Evolutionary conservation across 1,140 invertebrate species (phyloP).

Genomic region (Phthorimaea operculella): DNA sequence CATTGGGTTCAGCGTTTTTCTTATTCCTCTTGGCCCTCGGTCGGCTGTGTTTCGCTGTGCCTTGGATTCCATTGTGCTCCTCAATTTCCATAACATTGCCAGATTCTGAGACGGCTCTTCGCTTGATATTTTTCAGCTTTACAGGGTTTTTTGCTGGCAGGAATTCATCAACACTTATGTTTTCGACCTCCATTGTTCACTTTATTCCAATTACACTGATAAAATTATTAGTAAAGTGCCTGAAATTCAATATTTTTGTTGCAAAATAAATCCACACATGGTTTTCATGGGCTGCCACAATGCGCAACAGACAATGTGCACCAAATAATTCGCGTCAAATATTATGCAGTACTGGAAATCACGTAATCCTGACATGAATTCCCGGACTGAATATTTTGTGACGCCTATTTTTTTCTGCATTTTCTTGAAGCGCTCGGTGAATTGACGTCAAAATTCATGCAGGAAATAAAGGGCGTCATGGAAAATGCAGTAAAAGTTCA

Average conservation of each 20-base stretch:
- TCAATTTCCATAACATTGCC: slow-evolving; percentile 73
- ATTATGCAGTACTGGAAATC: too few relatives aligned
- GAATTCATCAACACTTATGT: slow-evolving; percentile 70
- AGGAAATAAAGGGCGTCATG: too few relatives aligned
- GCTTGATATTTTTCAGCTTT: slow-evolving; percentile 65
- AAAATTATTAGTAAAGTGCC: not conserved
- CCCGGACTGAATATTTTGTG: too few relatives aligned
- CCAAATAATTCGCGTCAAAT: too few relatives aligned
- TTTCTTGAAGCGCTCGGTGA: too few relatives aligned
- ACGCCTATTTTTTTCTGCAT: too few relatives aligned
- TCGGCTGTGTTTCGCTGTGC: slow-evolving; percentile 60
- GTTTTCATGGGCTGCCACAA: too few relatives aligned
- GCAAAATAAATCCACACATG: slow-evolving; percentile 28
- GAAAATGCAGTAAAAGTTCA: too few relatives aligned
- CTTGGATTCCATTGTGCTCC: slow-evolving; percentile 73
- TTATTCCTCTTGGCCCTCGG: slow-evolving; percentile 66
- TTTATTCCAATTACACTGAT: slow-evolving; percentile 8
- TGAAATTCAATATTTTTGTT: slow-evolving; percentile 13
- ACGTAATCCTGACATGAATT: too few relatives aligned
- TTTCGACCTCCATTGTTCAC: slow-evolving; percentile 55
- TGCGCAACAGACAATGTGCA: too few relatives aligned
- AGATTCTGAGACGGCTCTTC: slow-evolving; percentile 60
- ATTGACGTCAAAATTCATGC: too few relatives aligned
- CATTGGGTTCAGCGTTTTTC: slow-evolving; percentile 66
- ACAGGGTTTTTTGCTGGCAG: slow-evolving; percentile 63